phyloP scores from a whole-genome alignment of 2,888 invertebrate genomes.

The Hecatera dysodea region DNA sequence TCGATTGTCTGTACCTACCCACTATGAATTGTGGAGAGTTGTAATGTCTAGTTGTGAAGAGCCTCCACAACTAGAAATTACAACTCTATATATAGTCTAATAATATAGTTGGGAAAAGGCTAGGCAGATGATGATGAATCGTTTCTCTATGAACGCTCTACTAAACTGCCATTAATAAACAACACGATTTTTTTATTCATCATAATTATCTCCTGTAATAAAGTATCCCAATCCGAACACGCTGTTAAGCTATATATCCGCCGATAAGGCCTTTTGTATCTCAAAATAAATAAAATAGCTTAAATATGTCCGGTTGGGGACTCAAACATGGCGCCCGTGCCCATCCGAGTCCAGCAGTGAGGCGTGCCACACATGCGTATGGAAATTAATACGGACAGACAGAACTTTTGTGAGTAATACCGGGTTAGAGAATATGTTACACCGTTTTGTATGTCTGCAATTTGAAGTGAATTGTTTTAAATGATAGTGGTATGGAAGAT shows the following conservation, averaged over 20 bases:
- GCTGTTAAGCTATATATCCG: constrained; percentile 80
- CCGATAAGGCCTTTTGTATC: constrained; percentile 89
- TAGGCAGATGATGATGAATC: too few species aligned
- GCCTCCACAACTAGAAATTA: too few species aligned
- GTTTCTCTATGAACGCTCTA: too few species aligned
- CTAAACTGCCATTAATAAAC: too few species aligned
- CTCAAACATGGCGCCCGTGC: constrained; percentile 73
- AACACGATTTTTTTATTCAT: too few species aligned
- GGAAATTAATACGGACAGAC: constrained; percentile 53
- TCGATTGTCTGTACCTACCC: too few species aligned
- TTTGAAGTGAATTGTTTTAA: neutral
- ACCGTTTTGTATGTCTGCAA: constrained; percentile 5
- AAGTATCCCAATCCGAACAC: constrained; percentile 72
- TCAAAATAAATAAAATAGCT: constrained; percentile 90
- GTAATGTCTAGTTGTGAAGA: too few species aligned
- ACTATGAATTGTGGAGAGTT: too few species aligned
- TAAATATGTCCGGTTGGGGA: constrained; percentile 87
- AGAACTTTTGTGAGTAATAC: constrained; percentile 42
- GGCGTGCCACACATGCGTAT: constrained; percentile 54
- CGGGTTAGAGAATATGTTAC: neutral
- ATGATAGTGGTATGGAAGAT: too few species aligned
- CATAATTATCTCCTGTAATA: constrained; percentile 14
- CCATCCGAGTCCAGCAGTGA: constrained; percentile 51
- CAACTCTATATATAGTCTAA: too few species aligned
- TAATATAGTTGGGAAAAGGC: too few species aligned